Base-by-base conservation (phyloP, 2,888 invertebrate species). In the Perizoma affinitatum region DNA sequence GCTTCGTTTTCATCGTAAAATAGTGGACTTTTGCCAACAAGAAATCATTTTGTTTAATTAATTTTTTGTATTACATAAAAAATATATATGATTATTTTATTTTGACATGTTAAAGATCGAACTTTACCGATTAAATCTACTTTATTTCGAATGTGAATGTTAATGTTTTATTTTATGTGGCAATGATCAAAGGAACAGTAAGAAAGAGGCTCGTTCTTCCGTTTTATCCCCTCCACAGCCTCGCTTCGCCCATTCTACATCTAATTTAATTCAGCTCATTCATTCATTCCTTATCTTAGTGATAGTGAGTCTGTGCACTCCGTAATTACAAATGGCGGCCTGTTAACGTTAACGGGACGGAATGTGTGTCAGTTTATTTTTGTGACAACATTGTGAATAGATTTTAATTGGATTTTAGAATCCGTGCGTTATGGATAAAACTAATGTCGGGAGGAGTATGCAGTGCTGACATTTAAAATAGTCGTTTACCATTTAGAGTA, bases 321-420 rank as follows among this genome's bases (percentile, higher is more conserved):
- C 38, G 7, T 22, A 71, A 60, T 65, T 75, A 79, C 75, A 79
- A 81, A 81, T 81, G 81, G 80, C 81, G 68, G 79, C 59, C 43
- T 6, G 38, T 36, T 55, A 38, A 38, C 3, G 22, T 22, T 22
- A 22, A 22, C 22, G 22, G 22, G 22, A 22, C 22, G 66, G 53
- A 54, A 51, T 71, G 64, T 70, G 64, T 65, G 66, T 70, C 54
- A 66, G 66, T 69, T 68, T 70, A 55, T 65, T 65, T 68, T 58
- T 54, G 43, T 60, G 45, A 49, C 33, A 46, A 65, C 61, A 41
- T 47, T 38, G 61, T 59, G 49, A 54, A 40, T 57, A 52, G 11
- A 60, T 53, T 63, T 41, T 46, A 9, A 38, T 33, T 57, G 22
- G 34, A 53, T 9, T 41, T 7, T 40, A 35, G 44, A 42, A 45